These are phyloP conservation scores for Periphyllus acericola DNA, from an alignment of 2,888 invertebrate species.

Conservation along the genomic window DNA sequence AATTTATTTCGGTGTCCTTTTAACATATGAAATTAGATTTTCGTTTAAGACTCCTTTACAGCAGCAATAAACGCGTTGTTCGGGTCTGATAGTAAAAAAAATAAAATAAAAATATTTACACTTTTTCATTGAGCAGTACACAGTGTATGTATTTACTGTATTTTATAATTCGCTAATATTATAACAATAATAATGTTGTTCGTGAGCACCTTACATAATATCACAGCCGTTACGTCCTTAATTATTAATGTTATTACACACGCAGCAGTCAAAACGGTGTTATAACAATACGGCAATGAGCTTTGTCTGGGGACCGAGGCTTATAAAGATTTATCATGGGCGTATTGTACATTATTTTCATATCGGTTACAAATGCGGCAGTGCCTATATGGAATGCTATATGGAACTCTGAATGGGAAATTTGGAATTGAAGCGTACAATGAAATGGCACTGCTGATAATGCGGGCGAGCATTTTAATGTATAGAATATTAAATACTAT, in stretches of 20 bases:
- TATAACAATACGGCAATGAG: neutral
- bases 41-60: too few species aligned
- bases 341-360: constrained; percentile 15
- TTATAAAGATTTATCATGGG: constrained; percentile 9
- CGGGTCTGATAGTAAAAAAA: too few species aligned
- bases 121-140: too few species aligned
- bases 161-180: neutral
- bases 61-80: too few species aligned
- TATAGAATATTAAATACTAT: neutral
- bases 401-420: neutral
- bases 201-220: neutral
- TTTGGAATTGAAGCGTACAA: constrained; percentile 10
- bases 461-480: constrained; percentile 1
- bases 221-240: neutral
- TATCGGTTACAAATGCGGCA: constrained; percentile 2
- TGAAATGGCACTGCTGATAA: constrained; percentile 19
- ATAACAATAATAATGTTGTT: neutral
- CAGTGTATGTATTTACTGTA: neutral
- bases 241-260: neutral
- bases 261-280: neutral
- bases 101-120: too few species aligned
- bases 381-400: neutral
- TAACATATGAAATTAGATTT: too few species aligned
- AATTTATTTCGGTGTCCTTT: too few species aligned
- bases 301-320: neutral